phyloP scores from a whole-genome alignment of 1,140 invertebrate genomes.

The Ceratosolen fusciceps region DNA sequence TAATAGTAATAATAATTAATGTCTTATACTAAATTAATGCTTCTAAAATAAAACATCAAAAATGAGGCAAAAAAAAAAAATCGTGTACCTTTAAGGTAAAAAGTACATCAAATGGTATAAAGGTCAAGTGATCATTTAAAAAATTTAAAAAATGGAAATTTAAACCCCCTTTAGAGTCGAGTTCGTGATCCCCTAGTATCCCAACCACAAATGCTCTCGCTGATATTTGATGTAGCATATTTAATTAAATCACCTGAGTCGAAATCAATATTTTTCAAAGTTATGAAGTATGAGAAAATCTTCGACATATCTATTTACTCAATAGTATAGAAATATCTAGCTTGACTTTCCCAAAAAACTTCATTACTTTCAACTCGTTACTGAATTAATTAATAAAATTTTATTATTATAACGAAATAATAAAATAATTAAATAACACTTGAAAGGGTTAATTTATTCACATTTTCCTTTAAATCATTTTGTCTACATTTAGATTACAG shows the following conservation, averaged over 20 bases:
- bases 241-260: slow-evolving; percentile 34
- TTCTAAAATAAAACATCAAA: background rate
- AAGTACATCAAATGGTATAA: background rate
- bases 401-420: too few relatives aligned
- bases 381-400: too few relatives aligned
- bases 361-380: too few relatives aligned
- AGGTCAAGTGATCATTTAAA: slow-evolving; percentile 45
- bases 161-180: background rate
- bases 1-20: too few relatives aligned
- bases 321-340: background rate
- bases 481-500: too few relatives aligned
- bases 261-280: slow-evolving; percentile 29
- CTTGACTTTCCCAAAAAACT: background rate
- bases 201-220: slow-evolving; percentile 1
- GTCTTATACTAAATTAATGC: too few relatives aligned
- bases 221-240: slow-evolving; percentile 24
- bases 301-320: background rate
- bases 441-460: too few relatives aligned
- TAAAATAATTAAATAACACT: too few relatives aligned
- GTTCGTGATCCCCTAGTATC: background rate
- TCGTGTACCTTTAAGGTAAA: background rate
- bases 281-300: background rate
- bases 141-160: slow-evolving; percentile 47
- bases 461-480: too few relatives aligned
- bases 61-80: background rate